Evolutionary conservation across 2,113 vertebrate genomes (phyloP), one percentile per base, ranked within the genome.

Genomic region (Channa maculata): DNA sequence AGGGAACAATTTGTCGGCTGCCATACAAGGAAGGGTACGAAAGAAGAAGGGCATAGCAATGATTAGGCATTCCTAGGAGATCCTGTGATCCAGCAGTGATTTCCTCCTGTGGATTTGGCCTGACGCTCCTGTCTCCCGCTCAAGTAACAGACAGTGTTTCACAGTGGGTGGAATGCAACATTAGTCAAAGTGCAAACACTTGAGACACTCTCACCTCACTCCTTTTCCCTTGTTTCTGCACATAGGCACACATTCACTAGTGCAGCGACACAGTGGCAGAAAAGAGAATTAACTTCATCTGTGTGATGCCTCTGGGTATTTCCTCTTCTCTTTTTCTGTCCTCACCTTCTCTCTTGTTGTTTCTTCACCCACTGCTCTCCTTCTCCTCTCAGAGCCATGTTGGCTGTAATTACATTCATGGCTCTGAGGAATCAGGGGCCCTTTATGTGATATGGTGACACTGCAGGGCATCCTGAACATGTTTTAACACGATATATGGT

Each of bases 1-100:
- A 95, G 92, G 94, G 95, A 94, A 94, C 95, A 95, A 96, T 97
- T 97, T 97, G 94, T 95, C 93, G 94, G 90, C 50, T 89, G 82
- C 65, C 88, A 90, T 93, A 93, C 88, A 71, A 73, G 54, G 77
- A 84, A 84, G 49, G 48, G 53, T 64, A 37, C 65, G 53, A 89
- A 80, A 74, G 91, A 81, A 90, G 84, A 74, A 84, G 71, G 80
- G 83, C 76, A 86, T 58, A 43, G 84, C 5, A 7, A 55, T 86
- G 79, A 85, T 50, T 82, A 38, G 77, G 59, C 88, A 48, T 85
- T 88, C 74, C 67, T 80, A 71, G 60, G 70, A 80, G 77, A 84
- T 92, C 72, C 82, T 75, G 71, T 75, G 76, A 85, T 86, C 71
- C 65, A 48, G 84, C 48, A 57, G 72, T 60, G 80, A 75, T 85